Conservation (phyloP, 2,888 invertebrate species). For the Ormyrus pomaceus region DNA sequence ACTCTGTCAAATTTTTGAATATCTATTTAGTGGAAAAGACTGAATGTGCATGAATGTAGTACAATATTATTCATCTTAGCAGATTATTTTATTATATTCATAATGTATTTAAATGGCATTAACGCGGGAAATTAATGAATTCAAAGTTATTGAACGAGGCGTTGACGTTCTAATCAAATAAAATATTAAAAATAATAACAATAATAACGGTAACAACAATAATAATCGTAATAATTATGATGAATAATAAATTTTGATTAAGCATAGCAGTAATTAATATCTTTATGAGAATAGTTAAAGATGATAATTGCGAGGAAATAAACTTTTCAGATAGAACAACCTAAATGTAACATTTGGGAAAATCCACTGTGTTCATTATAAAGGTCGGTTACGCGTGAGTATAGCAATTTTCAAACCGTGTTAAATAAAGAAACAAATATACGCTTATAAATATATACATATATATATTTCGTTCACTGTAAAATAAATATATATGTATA, state of each 20-base stretch:
- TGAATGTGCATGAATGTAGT: constrained; percentile 69
- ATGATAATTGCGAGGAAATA: constrained; percentile 20
- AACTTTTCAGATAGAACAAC: constrained; percentile 9
- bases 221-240: constrained; percentile 47
- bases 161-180: constrained; percentile 45
- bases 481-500: neutral
- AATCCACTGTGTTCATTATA: constrained; percentile 53
- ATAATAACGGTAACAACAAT: constrained; percentile 40
- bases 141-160: constrained; percentile 7
- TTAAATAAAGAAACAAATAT: constrained; percentile 31
- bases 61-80: constrained; percentile 60
- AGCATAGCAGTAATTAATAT: constrained; percentile 29
- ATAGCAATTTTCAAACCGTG: constrained; percentile 12
- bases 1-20: constrained; percentile 43
- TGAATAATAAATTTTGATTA: constrained; percentile 40
- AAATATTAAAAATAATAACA: constrained; percentile 41
- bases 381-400: constrained; percentile 38
- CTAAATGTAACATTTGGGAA: constrained; percentile 37
- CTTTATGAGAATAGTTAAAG: constrained; percentile 20
- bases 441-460: constrained; percentile 25
- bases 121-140: neutral
- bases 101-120: constrained; percentile 36
- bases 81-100: constrained; percentile 57
- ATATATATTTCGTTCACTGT: neutral
- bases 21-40: constrained; percentile 69